Base-by-base conservation (phyloP, 2,797 vertebrate species). In the Helicolenus hilgendorfi region DNA sequence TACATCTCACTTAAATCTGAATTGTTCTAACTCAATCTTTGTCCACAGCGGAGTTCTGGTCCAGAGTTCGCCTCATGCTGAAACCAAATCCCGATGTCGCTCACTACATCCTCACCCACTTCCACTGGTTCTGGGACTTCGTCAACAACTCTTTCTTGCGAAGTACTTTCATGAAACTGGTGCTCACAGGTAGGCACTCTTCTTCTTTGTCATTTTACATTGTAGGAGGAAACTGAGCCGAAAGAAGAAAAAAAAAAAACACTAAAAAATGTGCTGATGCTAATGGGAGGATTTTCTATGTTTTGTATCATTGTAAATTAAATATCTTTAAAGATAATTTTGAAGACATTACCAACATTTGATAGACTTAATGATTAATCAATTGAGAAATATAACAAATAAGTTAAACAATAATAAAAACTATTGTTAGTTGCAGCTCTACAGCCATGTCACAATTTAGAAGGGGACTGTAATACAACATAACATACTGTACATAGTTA, bases 21-120 rank as follows among this genome's bases (percentile, higher is more conserved):
- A n/a, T n/a, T 22, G 31, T 7, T 11, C 36, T 2, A 27, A 35
- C 2, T 36, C 63, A 38, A 31, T 55, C 64, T 91, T 38, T 45
- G 33, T 84, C 24, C 84, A 13, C 82, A 99, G 98, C 98, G 0
- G 98, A 98, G 81, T 90, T 99, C 24, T 98, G 98, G 98, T 98
- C 96, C 0, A 94, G 96, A 83, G 69, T 99, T 24, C 93, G 71
- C 11, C 79, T 89, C 7, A 68, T 96, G 67, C 36, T 99, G 87
- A 98, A 97, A 85, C 99, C 99, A 59, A 98, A 89, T 5, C 98
- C 98, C 1, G 64, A 94, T 0, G 88, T 92, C 36, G 36, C 94
- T 82, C 98, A 99, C 79, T 98, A 97, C 91, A 53, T 99, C 85
- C 97, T 99, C 67, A 99, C 98, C 0, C 97, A 98, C 11, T 99